phyloP scores from a whole-genome alignment of 2,888 invertebrate genomes.

The Lathronympha strigana region DNA sequence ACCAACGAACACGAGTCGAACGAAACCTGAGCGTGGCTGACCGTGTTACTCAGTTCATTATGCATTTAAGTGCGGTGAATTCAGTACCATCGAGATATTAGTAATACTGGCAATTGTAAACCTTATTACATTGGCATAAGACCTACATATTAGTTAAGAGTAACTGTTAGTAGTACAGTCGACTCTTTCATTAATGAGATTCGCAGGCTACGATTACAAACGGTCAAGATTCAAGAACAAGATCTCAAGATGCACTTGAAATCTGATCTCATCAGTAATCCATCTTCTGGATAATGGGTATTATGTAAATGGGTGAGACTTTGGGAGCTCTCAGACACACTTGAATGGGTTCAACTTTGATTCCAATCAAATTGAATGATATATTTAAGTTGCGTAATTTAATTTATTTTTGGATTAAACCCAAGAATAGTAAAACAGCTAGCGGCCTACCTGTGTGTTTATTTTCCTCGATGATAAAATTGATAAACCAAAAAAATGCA shows the following conservation, averaged over 20 bases:
- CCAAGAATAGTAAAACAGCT: neutral
- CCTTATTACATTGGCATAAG: too few species aligned
- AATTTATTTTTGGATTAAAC: neutral
- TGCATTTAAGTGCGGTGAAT: slow-evolving; percentile 57
- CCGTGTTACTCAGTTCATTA: slow-evolving; percentile 68
- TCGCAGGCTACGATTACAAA: slow-evolving; percentile 51
- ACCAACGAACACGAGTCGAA: slow-evolving; percentile 48
- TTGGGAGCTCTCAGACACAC: neutral
- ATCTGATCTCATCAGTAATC: slow-evolving; percentile 49
- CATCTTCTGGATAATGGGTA: slow-evolving; percentile 28
- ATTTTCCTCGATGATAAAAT: too few species aligned
- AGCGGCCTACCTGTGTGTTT: too few species aligned
- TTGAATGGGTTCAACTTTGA: neutral
- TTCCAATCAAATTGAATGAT: neutral
- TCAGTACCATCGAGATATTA: too few species aligned
- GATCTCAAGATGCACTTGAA: slow-evolving; percentile 63
- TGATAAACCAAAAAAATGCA: too few species aligned
- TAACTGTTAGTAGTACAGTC: slow-evolving; percentile 47
- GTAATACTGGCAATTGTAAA: too few species aligned
- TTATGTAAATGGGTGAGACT: slow-evolving; percentile 18
- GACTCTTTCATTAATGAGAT: slow-evolving; percentile 51
- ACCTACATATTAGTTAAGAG: too few species aligned
- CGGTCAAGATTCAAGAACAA: slow-evolving; percentile 54
- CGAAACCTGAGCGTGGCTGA: slow-evolving; percentile 56
- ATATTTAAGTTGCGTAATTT: neutral